Percentiles rank a stretch among this genome's conserved stretches.
Evolutionary conservation across 2,888 invertebrate genomes (phyloP).

Genomic region (Bursaphelenchus okinawaensis): DNA sequence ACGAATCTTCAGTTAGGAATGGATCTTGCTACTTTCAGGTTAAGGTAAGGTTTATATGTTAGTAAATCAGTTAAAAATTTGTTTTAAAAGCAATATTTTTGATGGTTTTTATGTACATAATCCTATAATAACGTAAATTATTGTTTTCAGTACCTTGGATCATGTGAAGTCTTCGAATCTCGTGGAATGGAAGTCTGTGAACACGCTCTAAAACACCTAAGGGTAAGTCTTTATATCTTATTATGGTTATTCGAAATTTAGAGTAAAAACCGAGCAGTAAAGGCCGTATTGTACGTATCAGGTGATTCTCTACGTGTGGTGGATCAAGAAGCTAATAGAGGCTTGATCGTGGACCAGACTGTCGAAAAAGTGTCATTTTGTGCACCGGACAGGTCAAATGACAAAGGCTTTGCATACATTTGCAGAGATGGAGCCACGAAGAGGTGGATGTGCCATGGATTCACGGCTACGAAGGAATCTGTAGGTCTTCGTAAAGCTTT

Average conservation of each 20-base stretch:
- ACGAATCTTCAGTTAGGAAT: conserved; percentile 88
- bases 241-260: conserved; percentile 5
- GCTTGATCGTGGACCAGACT: conserved; percentile 95
- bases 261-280: conserved; percentile 68
- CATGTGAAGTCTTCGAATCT: conserved; percentile 97
- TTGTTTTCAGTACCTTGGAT: conserved; percentile 78
- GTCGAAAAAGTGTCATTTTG: conserved; percentile 99
- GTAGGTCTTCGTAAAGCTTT: conserved; percentile 14
- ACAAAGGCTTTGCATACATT: conserved; percentile 96
- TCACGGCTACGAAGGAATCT: conserved; percentile 67
- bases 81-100: background rate
- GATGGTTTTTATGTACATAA: too few relatives aligned
- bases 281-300: conserved; percentile 62
- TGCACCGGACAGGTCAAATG: conserved; percentile 94
- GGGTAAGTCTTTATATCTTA: conserved; percentile 64
- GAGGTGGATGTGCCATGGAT: conserved; percentile 99
- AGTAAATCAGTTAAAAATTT: background rate
- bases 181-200: conserved; percentile 99
- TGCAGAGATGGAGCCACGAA: conserved; percentile 96
- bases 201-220: conserved; percentile 90
- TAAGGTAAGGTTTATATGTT: conserved; percentile 69
- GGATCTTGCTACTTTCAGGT: conserved; percentile 95
- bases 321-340: conserved; percentile 85
- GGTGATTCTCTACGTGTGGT: conserved; percentile 89
- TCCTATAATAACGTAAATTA: too few relatives aligned